phyloP scores from a whole-genome alignment of 2,888 invertebrate genomes.

The Chloroclystis v-ata region DNA sequence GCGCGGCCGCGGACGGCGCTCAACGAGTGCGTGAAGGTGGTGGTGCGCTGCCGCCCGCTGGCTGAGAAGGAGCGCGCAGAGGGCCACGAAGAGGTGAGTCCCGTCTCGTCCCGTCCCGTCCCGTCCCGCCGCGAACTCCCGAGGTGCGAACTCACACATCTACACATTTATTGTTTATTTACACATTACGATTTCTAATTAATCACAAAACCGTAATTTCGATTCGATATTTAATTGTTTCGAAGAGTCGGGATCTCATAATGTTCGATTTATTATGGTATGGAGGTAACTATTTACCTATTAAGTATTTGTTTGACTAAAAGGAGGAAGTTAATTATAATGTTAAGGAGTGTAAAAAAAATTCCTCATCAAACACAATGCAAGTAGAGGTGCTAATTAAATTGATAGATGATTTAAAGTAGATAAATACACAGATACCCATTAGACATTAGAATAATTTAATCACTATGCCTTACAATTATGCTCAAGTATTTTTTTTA shows the following conservation, averaged over 20 bases:
- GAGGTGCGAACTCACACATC: slow-evolving; percentile 45
- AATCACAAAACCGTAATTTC: slow-evolving; percentile 5
- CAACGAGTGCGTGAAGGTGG: slow-evolving; percentile 96
- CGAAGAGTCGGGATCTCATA: slow-evolving; percentile 1
- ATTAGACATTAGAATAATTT: too few species aligned
- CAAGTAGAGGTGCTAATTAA: too few species aligned
- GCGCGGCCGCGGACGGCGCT: slow-evolving; percentile 73
- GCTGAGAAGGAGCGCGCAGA: slow-evolving; percentile 89
- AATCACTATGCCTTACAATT: too few species aligned
- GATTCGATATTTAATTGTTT: neutral
- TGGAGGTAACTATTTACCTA: too few species aligned
- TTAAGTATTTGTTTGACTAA: too few species aligned
- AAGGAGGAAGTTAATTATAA: too few species aligned
- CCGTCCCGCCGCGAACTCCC: slow-evolving; percentile 45
- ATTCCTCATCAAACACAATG: too few species aligned
- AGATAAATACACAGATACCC: too few species aligned
- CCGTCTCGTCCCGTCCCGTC: slow-evolving; percentile 34
- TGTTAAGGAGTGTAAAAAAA: too few species aligned
- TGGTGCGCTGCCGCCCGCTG: slow-evolving; percentile 97
- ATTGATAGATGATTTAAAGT: too few species aligned
- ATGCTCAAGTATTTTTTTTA: too few species aligned
- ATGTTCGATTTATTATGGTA: too few species aligned
- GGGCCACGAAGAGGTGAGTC: slow-evolving; percentile 82
- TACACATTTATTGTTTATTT: slow-evolving; percentile 1
- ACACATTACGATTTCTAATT: slow-evolving; percentile 5